phyloP scores from a whole-genome alignment of 1,140 invertebrate species.

The Caenorhabditis brenneri region DNA sequence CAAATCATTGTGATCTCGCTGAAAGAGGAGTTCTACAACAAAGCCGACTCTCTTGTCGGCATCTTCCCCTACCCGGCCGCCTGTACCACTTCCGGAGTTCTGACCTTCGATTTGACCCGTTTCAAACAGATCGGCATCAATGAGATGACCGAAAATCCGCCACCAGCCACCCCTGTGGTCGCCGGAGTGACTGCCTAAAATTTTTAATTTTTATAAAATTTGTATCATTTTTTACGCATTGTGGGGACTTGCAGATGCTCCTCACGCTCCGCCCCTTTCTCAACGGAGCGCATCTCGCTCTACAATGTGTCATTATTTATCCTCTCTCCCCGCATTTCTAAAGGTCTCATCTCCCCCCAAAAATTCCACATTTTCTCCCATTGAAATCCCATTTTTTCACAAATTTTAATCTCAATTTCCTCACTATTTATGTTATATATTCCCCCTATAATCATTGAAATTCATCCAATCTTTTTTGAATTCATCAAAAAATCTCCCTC shows the following conservation, averaged over 20 bases:
- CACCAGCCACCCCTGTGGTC: neutral
- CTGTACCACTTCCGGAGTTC: conserved; percentile 59
- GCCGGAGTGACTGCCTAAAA: too few relatives aligned
- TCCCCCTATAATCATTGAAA: too few relatives aligned
- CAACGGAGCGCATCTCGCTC: too few relatives aligned
- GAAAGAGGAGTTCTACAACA: conserved; percentile 99
- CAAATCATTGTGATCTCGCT: conserved; percentile 99
- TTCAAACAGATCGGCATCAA: conserved; percentile 42
- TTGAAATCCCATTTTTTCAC: too few relatives aligned
- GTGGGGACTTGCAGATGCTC: too few relatives aligned
- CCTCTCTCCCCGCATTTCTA: neutral
- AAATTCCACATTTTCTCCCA: neutral
- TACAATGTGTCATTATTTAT: too few relatives aligned
- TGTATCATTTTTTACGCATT: too few relatives aligned
- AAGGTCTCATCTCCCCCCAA: neutral
- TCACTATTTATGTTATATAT: too few relatives aligned
- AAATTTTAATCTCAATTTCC: too few relatives aligned
- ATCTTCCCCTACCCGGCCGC: conserved; percentile 84
- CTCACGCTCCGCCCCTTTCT: too few relatives aligned
- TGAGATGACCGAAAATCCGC: conserved; percentile 32
- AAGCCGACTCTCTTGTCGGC: conserved; percentile 94
- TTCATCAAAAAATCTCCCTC: too few relatives aligned
- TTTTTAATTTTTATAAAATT: neutral
- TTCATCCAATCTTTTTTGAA: too few relatives aligned
- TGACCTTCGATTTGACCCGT: conserved; percentile 57